Evolutionary conservation across 1,140 invertebrate species (phyloP).

Genomic region (Drosophila cardini): DNA sequence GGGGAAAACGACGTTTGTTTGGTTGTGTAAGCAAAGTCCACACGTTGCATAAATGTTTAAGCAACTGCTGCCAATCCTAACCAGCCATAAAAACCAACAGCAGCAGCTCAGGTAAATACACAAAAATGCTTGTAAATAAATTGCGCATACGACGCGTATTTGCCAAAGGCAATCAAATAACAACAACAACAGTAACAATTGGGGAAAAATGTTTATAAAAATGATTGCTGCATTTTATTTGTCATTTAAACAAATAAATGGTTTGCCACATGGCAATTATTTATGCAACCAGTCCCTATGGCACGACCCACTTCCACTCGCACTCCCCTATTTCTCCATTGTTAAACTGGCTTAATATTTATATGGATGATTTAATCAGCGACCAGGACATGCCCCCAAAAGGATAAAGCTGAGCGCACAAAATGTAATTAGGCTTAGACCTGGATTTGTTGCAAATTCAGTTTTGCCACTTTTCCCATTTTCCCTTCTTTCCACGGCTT

Average conservation of each 20-base stretch:
- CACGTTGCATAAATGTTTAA: constrained; percentile 65
- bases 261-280: constrained; percentile 56
- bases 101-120: constrained; percentile 19
- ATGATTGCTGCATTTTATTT: constrained; percentile 68
- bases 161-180: constrained; percentile 49
- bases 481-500: neutral
- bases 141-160: constrained; percentile 67
- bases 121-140: constrained; percentile 56
- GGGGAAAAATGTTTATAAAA: constrained; percentile 63
- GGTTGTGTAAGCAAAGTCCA: constrained; percentile 27
- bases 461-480: constrained; percentile 17
- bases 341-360: constrained; percentile 27
- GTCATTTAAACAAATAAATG: constrained; percentile 58
- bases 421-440: constrained; percentile 75
- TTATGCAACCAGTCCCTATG: constrained; percentile 23
- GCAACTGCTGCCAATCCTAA: constrained; percentile 47
- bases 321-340: neutral
- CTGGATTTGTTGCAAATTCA: constrained; percentile 60
- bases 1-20: constrained; percentile 29
- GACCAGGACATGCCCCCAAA: constrained; percentile 21
- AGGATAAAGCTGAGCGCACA: constrained; percentile 40
- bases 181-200: constrained; percentile 25
- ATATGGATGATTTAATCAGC: constrained; percentile 49
- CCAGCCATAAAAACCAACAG: constrained; percentile 36
- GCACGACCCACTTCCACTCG: neutral